Percentiles rank a stretch among this genome's conserved stretches.
Evolutionary conservation across 2,797 vertebrate species (phyloP).

Genomic region (Pipistrellus kuhlii): DNA sequence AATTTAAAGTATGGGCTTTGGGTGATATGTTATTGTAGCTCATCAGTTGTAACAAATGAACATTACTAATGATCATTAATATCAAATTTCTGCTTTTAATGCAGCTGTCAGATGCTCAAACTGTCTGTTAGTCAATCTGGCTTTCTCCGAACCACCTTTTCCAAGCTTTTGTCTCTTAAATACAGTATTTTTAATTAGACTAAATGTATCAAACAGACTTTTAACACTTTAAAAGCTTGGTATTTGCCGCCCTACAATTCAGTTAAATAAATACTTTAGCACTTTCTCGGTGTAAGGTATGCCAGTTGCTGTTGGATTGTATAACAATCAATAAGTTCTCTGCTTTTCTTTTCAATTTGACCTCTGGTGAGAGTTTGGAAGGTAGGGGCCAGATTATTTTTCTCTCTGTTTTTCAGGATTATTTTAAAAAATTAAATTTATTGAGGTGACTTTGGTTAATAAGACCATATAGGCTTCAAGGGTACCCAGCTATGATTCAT

Average conservation of each 20-base stretch:
- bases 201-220: constrained; percentile 61
- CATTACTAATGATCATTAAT: too few species aligned
- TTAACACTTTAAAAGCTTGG: constrained; percentile 58
- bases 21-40: background rate
- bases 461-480: background rate
- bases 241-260: constrained; percentile 11
- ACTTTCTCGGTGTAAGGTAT: constrained; percentile 4
- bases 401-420: background rate
- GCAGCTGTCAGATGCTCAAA: constrained; percentile 64
- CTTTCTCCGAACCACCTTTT: constrained; percentile 52
- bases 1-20: background rate
- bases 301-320: background rate
- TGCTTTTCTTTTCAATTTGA: background rate
- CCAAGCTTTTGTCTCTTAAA: constrained; percentile 60
- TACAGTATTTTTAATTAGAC: constrained; percentile 65
- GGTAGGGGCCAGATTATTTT: background rate
- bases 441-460: background rate
- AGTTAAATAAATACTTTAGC: constrained; percentile 3
- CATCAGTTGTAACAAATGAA: background rate
- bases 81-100: constrained; percentile 59
- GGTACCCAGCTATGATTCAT: background rate
- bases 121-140: constrained; percentile 67
- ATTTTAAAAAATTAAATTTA: background rate
- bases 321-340: background rate
- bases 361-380: background rate